These are phyloP conservation scores for Drosophila paulistorum DNA, from an alignment of 1,140 invertebrate species.

Conservation along the genomic window DNA sequence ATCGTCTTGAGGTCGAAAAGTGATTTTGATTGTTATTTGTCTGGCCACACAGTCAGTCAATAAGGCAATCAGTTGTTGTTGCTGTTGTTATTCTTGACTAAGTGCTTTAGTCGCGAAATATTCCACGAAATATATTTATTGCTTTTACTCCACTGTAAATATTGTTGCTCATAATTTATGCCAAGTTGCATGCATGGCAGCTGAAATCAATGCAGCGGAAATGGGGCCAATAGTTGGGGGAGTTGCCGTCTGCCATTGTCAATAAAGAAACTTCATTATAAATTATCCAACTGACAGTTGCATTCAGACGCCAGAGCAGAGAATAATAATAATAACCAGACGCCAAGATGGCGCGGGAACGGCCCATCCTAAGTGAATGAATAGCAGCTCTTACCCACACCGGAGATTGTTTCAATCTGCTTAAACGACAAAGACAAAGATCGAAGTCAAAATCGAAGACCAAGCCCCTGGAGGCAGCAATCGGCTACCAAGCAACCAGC, in stretches of 20 bases:
- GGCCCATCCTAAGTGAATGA: slow-evolving; percentile 27
- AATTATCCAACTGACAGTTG: slow-evolving; percentile 71
- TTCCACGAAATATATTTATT: slow-evolving; percentile 47
- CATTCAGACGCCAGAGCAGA: slow-evolving; percentile 32
- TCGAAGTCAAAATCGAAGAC: slow-evolving; percentile 37
- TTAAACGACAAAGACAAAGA: slow-evolving; percentile 52
- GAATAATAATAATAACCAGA: slow-evolving; percentile 37
- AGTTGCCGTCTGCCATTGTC: slow-evolving; percentile 46
- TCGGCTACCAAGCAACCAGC: background rate
- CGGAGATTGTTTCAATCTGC: slow-evolving; percentile 77
- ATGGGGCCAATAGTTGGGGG: slow-evolving; percentile 29
- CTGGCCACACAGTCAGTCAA: slow-evolving; percentile 32
- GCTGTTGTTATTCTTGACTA: background rate
- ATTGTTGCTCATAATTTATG: slow-evolving; percentile 65
- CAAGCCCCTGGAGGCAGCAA: slow-evolving; percentile 15
- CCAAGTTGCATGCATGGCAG: slow-evolving; percentile 57
- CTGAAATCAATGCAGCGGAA: slow-evolving; percentile 71
- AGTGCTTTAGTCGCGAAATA: slow-evolving; percentile 19
- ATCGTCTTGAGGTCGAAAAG: slow-evolving; percentile 74
- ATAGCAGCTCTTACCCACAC: slow-evolving; percentile 61
- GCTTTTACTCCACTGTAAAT: slow-evolving; percentile 24
- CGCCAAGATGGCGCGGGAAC: slow-evolving; percentile 20
- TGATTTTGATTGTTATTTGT: slow-evolving; percentile 80
- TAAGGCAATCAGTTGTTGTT: background rate
- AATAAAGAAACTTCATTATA: slow-evolving; percentile 76